phyloP scores from a whole-genome alignment of 2,888 invertebrate species.

The Allacma fusca region DNA sequence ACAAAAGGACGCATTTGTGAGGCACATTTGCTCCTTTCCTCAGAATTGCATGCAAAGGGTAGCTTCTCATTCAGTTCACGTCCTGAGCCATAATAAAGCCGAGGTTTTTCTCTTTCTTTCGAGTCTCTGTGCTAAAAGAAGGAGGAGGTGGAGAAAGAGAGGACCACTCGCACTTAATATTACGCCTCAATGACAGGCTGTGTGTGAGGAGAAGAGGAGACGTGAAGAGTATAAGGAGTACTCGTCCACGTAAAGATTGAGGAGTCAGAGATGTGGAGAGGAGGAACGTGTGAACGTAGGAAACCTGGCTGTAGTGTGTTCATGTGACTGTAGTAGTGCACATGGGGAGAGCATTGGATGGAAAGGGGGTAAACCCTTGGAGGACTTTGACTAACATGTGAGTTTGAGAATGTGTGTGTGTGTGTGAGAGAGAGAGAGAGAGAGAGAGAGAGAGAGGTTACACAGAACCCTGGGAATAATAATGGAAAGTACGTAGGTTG shows the following conservation, averaged over 20 bases:
- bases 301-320: too few species aligned
- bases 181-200: not conserved
- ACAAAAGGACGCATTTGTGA: too few species aligned
- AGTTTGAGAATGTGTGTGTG: too few species aligned
- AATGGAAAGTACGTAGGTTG: slow-evolving; percentile 2
- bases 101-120: not conserved
- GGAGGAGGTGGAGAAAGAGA: not conserved
- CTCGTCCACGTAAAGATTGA: not conserved
- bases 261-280: too few species aligned
- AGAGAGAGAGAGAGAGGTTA: not conserved
- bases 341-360: too few species aligned
- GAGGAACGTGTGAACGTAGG: too few species aligned
- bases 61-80: not conserved
- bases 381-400: too few species aligned
- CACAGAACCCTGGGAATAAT: not conserved
- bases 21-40: slow-evolving; percentile 2
- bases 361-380: too few species aligned
- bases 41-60: not conserved
- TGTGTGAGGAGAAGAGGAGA: not conserved
- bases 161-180: slow-evolving; percentile 3
- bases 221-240: not conserved
- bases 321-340: too few species aligned
- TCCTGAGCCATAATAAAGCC: not conserved
- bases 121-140: not conserved
- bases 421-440: not conserved